Conservation (phyloP, 1,140 invertebrate genomes). For the Solenopsis fugax region DNA sequence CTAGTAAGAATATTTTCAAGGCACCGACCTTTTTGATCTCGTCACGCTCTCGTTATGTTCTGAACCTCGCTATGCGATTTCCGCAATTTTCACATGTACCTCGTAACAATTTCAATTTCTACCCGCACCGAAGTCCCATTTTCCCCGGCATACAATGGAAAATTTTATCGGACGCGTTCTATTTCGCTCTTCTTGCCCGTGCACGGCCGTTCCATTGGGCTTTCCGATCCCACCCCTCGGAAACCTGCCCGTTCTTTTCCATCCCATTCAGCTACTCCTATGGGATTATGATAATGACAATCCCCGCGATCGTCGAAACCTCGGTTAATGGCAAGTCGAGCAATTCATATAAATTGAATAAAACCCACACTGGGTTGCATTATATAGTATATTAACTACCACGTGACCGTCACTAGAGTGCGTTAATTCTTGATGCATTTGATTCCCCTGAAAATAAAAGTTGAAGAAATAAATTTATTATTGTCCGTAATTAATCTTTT, state of each 20-base stretch:
- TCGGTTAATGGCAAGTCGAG: constrained; percentile 65
- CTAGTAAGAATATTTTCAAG: constrained; percentile 21
- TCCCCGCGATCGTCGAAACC: constrained; percentile 63
- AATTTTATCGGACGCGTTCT: constrained; percentile 74
- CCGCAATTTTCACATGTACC: constrained; percentile 71
- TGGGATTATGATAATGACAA: constrained; percentile 73
- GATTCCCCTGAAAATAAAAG: not conserved
- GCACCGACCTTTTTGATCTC: constrained; percentile 53
- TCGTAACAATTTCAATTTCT: constrained; percentile 77
- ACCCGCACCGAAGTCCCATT: constrained; percentile 64
- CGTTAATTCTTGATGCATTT: not conserved
- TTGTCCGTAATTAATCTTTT: not conserved
- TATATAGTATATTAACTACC: not conserved
- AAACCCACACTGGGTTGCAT: not conserved
- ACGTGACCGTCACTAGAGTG: not conserved
- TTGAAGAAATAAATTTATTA: not conserved
- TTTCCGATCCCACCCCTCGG: constrained; percentile 10
- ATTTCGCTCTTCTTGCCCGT: constrained; percentile 46
- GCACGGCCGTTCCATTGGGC: constrained; percentile 26
- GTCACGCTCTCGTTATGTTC: constrained; percentile 49
- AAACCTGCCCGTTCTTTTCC: constrained; percentile 43
- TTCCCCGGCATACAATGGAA: constrained; percentile 65
- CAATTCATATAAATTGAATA: constrained; percentile 69
- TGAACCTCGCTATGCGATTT: constrained; percentile 54
- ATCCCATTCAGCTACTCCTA: constrained; percentile 62